Evolutionary conservation across 1,140 invertebrate species (phyloP), one percentile per base, ranked within the genome.

Genomic region (Drosophila ficusphila): DNA sequence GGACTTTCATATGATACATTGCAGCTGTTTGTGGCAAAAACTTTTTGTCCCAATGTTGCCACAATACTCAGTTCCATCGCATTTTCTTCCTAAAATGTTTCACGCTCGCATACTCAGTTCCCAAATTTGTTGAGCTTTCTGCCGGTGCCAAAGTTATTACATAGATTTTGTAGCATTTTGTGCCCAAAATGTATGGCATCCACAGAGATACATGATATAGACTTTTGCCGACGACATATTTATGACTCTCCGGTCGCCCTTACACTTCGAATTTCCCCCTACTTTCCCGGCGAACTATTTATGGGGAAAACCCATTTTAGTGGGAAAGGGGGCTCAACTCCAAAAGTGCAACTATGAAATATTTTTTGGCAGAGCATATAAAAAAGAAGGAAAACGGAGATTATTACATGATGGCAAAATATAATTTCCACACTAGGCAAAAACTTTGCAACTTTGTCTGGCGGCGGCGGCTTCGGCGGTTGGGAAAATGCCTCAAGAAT

Each of bases 161-260:
- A 81, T 88, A 81, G 82, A 88, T 88, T 86, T 81, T 85, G 81
- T 85, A 81, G 76, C 81, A 85, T 86, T 85, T 85, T 86, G 81
- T 86, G 73, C 46, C 77, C 73, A 76, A 85, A 85, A 85, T 72
- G 82, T 85, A 81, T 81, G 68, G 54, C 62, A 56, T 38, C 23
- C 48, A 44, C 14, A 52, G 14, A 71, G 76, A 79, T 70, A 79
- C 70, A 75, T 54, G 76, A 68, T 81, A 81, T 76, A 85, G 75
- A 85, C 76, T 73, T 75, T 86, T 62, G 34, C 14, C 76, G 77
- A 76, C 76, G 72, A 85, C 81, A 85, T 86, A 86, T 86, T 86
- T 86, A 88, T 88, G 81, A 70, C 69, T 81, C 60, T 54, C 51
- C 3, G 11, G 47, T 36, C 19, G 39, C 49, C 27, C 42, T 31